phyloP scores from a whole-genome alignment of 2,888 invertebrate species.

The Tetranychus piercei region DNA sequence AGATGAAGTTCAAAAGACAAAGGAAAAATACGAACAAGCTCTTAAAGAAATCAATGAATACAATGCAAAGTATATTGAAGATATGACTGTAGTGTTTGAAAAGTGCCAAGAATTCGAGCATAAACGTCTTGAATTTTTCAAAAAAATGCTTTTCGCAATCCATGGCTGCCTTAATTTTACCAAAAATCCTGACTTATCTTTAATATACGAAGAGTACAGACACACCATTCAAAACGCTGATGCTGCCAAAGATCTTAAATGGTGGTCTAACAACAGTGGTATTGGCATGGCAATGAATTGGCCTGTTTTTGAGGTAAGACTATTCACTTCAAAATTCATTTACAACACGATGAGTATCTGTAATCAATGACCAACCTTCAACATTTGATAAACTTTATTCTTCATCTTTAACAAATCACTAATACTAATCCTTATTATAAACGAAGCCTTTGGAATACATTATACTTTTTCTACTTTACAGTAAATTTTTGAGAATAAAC shows the following conservation, averaged over 20 bases:
- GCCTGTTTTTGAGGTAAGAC: conserved; percentile 70
- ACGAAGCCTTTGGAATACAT: not conserved
- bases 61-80: conserved; percentile 97
- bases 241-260: conserved; percentile 83
- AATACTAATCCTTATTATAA: not conserved
- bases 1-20: conserved; percentile 77
- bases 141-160: conserved; percentile 77
- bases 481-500: not conserved
- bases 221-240: conserved; percentile 86
- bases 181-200: conserved; percentile 77
- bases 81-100: conserved; percentile 87
- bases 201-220: conserved; percentile 89
- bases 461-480: not conserved
- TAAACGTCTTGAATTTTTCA: conserved; percentile 82
- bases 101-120: conserved; percentile 96
- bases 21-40: conserved; percentile 79
- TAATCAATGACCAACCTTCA: not conserved
- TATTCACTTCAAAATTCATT: not conserved
- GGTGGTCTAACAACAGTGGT: conserved; percentile 98
- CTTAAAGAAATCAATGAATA: conserved; percentile 80
- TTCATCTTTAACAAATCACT: not conserved
- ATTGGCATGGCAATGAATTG: conserved; percentile 98
- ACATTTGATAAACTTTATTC: not conserved
- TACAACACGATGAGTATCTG: too few relatives aligned
- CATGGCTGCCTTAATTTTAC: conserved; percentile 88